Evolutionary conservation across 1,140 invertebrate species (phyloP), one percentile per base, ranked within the genome.

Genomic region (Venturia canescens): DNA sequence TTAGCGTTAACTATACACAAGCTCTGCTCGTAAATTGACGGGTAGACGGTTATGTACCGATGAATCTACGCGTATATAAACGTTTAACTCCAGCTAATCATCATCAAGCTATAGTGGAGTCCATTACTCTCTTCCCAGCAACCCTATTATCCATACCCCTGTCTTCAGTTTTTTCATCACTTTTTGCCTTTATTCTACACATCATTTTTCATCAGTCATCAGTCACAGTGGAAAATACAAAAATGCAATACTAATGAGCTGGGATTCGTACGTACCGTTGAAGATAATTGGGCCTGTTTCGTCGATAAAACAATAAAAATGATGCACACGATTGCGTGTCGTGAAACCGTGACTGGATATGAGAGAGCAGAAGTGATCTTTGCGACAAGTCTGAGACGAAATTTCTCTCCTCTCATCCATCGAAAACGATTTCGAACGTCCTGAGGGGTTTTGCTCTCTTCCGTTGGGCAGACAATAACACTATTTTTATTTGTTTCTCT

Each of bases 91-190:
- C 0, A 29, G 69, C 50, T 63, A 81, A 81, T 81, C 69, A 72
- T 66, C 76, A 74, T 78, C 70, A 81, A 78, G 53, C 63, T 69
- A 18, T 18, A 9, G n/a, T 78, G 44, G 26, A 72, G 44, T 7
- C 34, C 21, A 72, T 72, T 72, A 72, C 70, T 72, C 34, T 72
- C 38, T 48, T 26, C 23, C 70, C 23, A n/a, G 34, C 13, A 18
- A 23, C 67, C 31, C 27, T 38, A 3, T 29, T 38, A 44, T 44
- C 38, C 38, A 44, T 44, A 38, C 21, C 31, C 67, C 27, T 34
- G 18, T 70, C 21, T 34, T 70, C 21, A 70, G 0, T 29, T n/a
- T 38, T 31, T 3, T 34, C 70, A 72, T 66, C 60, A 66, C 21
- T 26, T 3, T 4, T 27, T 26, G 23, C 60, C 60, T 13, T 23